Base-by-base conservation (phyloP, 1,140 invertebrate genomes). In the Euura lappo region DNA sequence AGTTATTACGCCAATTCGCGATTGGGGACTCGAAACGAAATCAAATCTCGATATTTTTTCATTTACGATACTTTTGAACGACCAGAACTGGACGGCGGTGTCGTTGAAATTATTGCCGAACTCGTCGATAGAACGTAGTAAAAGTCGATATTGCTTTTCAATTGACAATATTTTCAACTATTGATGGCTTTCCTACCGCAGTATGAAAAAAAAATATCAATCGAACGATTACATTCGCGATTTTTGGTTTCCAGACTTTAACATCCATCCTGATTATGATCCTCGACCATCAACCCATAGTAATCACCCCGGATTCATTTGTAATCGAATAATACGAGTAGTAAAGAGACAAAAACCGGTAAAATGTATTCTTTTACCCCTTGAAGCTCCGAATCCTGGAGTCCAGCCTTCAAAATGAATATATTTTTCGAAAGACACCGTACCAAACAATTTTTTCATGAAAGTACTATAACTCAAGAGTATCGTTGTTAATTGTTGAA, bases 101-200 rank as follows among this genome's bases (percentile, higher is more conserved):
- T 60, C 51, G 6, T 60, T 6, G 51, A 60, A 60, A 60, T 60
- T 60, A 60, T 60, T 60, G 51, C 51, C 8, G 3, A 60, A 42
- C 11, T 68, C 42, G 66, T 68, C 28, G 28, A 60, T 6, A 60
- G 51, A 60, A 60, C 51, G n/a, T 44, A 28, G 28, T 28, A 28
- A n/a, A 65, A 65, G 65, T 51, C 47, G 74, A 77, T 73, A 78
- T 75, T 77, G 68, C 65, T 10, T 8, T 8, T 6, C 71, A 70
- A 78, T 77, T 60, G 75, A 72, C 69, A 65, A 77, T 75, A 77
- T 75, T 77, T 68, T 44, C 73, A 5, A 11, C 70, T 13, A 72
- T 78, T 71, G 68, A 74, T 78, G 28, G 28, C 28, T 76, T 74
- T 6, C 51, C 7, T n/a, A 60, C 6, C 51, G 51, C 28, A 28